Evolutionary conservation across 2,113 vertebrate species (phyloP).

Genomic region (Bos javanicus): DNA sequence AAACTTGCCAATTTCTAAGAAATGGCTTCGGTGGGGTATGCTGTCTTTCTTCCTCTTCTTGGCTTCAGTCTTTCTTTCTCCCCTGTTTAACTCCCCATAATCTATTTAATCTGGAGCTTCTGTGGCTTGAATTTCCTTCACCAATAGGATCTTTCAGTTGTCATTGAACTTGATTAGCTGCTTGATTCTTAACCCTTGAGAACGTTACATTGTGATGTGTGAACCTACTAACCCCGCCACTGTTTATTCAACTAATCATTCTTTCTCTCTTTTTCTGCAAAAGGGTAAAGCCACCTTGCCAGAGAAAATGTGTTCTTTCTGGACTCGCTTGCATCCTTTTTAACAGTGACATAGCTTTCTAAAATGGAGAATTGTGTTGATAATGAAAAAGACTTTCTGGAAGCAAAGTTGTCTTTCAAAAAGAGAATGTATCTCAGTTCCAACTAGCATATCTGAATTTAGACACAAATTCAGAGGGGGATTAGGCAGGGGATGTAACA

Average conservation of each 20-base stretch:
- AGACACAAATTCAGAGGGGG: neutral
- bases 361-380: neutral
- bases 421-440: neutral
- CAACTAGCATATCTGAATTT: neutral
- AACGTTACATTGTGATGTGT: neutral
- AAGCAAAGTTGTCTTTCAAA: neutral
- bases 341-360: neutral
- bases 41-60: neutral
- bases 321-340: neutral
- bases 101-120: neutral
- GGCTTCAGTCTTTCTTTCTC: neutral
- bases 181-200: neutral
- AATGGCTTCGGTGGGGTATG: neutral
- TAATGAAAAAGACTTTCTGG: neutral
- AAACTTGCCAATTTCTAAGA: slow-evolving; percentile 5
- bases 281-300: neutral
- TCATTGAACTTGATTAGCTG: neutral
- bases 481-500: neutral
- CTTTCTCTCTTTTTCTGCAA: neutral
- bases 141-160: neutral
- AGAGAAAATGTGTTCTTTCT: neutral
- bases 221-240: neutral
- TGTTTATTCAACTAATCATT: neutral
- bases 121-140: neutral
- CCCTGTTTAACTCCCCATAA: neutral